Evolutionary conservation across 1,140 invertebrate species (phyloP), one percentile per base, ranked within the genome.

Genomic region (Scaptomyza hsui): DNA sequence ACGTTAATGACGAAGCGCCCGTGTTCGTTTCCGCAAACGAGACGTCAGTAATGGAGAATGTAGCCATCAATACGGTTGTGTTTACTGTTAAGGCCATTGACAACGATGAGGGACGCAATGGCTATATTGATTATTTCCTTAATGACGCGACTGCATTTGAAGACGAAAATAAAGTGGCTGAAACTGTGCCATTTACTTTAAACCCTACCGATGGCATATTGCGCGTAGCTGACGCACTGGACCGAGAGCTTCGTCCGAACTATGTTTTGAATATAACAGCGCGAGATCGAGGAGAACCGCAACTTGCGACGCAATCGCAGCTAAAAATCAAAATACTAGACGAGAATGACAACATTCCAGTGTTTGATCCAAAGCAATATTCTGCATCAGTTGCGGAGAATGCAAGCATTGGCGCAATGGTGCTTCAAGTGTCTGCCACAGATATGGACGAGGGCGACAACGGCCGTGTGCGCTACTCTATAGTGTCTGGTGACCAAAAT

Each of bases 1-100:
- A 99, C 92, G 96, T 99, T 15, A 99, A 99, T 92, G 98, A 99
- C 91, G 95, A 97, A 93, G 94, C 96, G 10, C 98, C 98, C 0
- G 94, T 96, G 88, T 99, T 99, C 92, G 94, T 97, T 72, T 95
- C 96, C 5, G 93, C 95, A 0, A 97, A 96, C 76, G 94, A 94
- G 79, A 96, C 96, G 4, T 92, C 94, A 13, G 94, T 98, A 9
- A 93, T 94, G 60, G 97, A 99, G 92, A 98, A 98, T 92, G 95
- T 96, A 37, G 95, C 96, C n/a, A 88, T 95, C 19, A 98, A 98
- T 89, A 97, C 97, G 4, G 95, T 98, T 10, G 95, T 99, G 7
- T 96, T 97, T 94, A 96, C 95, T 1, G 94, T 99, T 37, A 97
- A 97, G 91, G 98, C 98, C 0, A 92, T 96, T 7, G 98, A 99